Evolutionary conservation across 1,140 invertebrate species (phyloP).

Genomic region (Conus ventricosus): DNA sequence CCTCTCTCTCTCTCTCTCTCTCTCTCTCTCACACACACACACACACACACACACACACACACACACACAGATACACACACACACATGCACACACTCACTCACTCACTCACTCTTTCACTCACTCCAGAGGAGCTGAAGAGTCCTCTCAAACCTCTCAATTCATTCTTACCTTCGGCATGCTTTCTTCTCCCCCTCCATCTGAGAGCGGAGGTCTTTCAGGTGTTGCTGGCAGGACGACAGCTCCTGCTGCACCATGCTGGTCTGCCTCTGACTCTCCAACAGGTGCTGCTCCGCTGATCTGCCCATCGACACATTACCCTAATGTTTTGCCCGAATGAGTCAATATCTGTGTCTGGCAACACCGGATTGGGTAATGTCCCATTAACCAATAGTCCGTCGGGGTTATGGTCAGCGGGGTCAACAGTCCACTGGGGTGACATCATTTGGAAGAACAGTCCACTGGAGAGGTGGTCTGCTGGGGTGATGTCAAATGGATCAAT

Average conservation of each 20-base stretch:
- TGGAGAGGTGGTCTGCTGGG: too few relatives aligned
- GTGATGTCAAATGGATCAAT: too few relatives aligned
- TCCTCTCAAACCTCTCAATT: background rate
- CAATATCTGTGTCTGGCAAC: too few relatives aligned
- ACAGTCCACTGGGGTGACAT: too few relatives aligned
- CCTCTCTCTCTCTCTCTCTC: background rate
- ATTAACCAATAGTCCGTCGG: too few relatives aligned
- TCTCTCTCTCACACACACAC: background rate
- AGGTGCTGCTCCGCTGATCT: slow-evolving; percentile 66
- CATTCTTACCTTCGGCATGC: slow-evolving; percentile 50
- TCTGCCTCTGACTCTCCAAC: slow-evolving; percentile 56
- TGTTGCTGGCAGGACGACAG: slow-evolving; percentile 54
- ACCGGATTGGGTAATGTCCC: too few relatives aligned
- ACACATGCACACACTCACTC: background rate
- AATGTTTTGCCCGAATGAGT: too few relatives aligned
- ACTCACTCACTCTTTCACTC: slow-evolving; percentile 15
- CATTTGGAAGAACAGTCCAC: too few relatives aligned
- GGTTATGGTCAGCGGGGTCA: too few relatives aligned
- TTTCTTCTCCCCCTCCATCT: slow-evolving; percentile 56
- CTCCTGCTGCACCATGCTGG: slow-evolving; percentile 50
- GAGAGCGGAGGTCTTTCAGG: slow-evolving; percentile 48
- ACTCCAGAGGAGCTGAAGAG: background rate
- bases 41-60: background rate
- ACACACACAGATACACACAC: background rate
- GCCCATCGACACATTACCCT: background rate